Conservation (phyloP, 2,113 vertebrate genomes). For the Hippocampus mohnikei region DNA sequence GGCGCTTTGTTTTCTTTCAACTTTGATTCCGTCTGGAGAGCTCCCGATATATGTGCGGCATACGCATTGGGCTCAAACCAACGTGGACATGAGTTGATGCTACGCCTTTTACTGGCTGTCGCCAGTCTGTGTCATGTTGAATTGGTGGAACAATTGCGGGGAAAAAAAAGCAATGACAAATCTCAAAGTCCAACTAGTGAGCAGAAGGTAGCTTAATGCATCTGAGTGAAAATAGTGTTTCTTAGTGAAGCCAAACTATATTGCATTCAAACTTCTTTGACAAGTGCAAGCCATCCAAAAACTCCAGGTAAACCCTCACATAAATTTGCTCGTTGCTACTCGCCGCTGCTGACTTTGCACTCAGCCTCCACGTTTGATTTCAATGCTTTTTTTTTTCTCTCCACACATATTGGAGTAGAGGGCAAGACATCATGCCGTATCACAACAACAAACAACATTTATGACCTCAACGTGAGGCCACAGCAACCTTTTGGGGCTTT, state of each 20-base stretch:
- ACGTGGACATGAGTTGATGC: too few relatives aligned
- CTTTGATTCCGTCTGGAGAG: background rate
- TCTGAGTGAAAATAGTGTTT: too few relatives aligned
- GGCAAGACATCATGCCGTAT: background rate
- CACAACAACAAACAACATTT: conserved; percentile 3
- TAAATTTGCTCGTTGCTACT: conserved; percentile 3
- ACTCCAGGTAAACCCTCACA: background rate
- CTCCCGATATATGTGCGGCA: too few relatives aligned
- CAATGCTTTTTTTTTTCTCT: background rate
- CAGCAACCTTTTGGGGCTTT: conserved; percentile 18
- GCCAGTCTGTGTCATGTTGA: too few relatives aligned
- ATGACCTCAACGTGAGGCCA: conserved; percentile 22
- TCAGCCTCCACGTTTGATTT: conserved; percentile 20
- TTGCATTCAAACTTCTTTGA: background rate
- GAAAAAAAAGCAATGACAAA: too few relatives aligned
- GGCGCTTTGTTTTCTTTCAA: background rate
- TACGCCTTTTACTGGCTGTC: too few relatives aligned
- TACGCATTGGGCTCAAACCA: too few relatives aligned
- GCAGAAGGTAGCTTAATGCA: too few relatives aligned
- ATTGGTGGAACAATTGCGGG: too few relatives aligned
- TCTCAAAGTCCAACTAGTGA: too few relatives aligned
- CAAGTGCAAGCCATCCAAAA: background rate
- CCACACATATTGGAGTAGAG: background rate
- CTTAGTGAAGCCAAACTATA: background rate
- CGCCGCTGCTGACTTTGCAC: conserved; percentile 22